Evolutionary conservation across 1,140 invertebrate genomes (phyloP).

Genomic region (Maniola jurtina): DNA sequence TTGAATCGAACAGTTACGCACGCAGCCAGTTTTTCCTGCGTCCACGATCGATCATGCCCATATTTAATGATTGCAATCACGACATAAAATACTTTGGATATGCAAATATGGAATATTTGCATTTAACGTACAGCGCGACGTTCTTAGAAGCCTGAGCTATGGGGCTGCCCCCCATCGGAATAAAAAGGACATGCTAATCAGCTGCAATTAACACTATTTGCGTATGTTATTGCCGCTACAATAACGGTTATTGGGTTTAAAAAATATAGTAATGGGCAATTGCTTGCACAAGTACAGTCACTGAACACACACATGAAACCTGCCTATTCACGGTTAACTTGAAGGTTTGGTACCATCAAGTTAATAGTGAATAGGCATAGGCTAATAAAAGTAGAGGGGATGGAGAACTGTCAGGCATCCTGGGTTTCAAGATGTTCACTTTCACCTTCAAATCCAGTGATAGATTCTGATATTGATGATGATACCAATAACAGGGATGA

Average conservation of each 20-base stretch:
- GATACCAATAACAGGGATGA: too few relatives aligned
- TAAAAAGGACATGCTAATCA: background rate
- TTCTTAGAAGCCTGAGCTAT: slow-evolving; percentile 25
- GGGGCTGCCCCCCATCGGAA: slow-evolving; percentile 12
- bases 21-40: slow-evolving; percentile 25
- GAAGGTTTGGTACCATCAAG: too few relatives aligned
- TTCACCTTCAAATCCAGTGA: too few relatives aligned
- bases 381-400: too few relatives aligned
- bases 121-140: slow-evolving; percentile 26
- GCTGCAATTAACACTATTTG: slow-evolving; percentile 5
- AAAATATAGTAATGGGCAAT: too few relatives aligned
- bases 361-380: too few relatives aligned
- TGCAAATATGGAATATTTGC: slow-evolving; percentile 34
- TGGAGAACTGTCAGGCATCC: too few relatives aligned
- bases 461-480: too few relatives aligned
- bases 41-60: slow-evolving; percentile 16
- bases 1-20: slow-evolving; percentile 6
- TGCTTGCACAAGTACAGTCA: too few relatives aligned
- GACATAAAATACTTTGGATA: slow-evolving; percentile 23
- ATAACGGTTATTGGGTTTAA: background rate
- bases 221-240: background rate
- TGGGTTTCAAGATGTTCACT: too few relatives aligned
- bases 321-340: too few relatives aligned
- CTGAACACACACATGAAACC: too few relatives aligned
- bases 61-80: slow-evolving; percentile 35